Percentiles rank a stretch among this genome's conserved stretches.
Conservation (phyloP, 2,888 invertebrate genomes). For the Blera fallax region DNA sequence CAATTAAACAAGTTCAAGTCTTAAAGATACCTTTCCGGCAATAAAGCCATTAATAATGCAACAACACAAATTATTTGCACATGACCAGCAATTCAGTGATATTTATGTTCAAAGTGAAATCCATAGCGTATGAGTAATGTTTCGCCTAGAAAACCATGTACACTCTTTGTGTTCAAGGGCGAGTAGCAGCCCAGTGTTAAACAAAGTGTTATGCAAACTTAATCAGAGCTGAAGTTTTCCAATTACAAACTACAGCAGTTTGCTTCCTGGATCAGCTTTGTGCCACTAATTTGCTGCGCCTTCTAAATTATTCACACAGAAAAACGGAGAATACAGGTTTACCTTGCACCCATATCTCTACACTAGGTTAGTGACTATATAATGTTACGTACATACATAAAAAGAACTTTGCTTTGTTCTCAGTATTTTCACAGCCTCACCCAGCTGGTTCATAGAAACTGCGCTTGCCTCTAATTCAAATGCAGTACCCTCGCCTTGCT, state of each 20-base stretch:
- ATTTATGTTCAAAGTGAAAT: slow-evolving; percentile 25
- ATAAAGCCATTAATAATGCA: slow-evolving; percentile 23
- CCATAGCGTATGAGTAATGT: slow-evolving; percentile 5
- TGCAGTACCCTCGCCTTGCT: not conserved
- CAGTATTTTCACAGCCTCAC: not conserved
- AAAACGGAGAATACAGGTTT: not conserved
- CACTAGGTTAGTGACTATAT: not conserved
- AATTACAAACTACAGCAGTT: slow-evolving; percentile 15
- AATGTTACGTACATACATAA: not conserved
- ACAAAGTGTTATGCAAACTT: not conserved
- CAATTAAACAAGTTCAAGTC: no score
- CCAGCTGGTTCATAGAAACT: not conserved
- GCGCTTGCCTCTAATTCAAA: slow-evolving; percentile 12
- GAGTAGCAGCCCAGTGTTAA: not conserved
- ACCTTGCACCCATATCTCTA: not conserved
- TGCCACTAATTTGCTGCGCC: not conserved
- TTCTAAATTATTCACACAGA: slow-evolving; percentile 3
- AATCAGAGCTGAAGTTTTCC: slow-evolving; percentile 9
- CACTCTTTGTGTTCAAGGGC: not conserved
- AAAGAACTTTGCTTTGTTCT: not conserved
- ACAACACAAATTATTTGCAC: slow-evolving; percentile 8
- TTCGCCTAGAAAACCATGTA: not conserved
- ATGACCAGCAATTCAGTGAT: slow-evolving; percentile 28
- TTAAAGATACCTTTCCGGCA: not conserved
- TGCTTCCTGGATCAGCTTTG: not conserved